Evolutionary conservation across 2,888 invertebrate species (phyloP), one percentile per base, ranked within the genome.

Genomic region (Gisinianus flammeolus): DNA sequence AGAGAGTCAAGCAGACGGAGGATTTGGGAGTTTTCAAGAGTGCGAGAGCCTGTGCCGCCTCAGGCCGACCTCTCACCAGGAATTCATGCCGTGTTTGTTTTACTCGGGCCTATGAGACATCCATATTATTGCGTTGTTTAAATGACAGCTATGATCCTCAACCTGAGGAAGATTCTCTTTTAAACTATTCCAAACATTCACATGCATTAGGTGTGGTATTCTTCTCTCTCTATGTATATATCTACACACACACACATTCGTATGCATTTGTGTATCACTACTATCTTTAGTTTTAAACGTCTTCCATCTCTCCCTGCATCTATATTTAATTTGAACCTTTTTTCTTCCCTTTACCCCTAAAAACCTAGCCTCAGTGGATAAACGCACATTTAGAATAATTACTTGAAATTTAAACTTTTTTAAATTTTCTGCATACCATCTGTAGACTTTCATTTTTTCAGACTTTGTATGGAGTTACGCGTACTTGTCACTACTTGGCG

Each of bases 61-160:
- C 73, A 78, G 82, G 81, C 79, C 79, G 81, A 81, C 78, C 76
- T 81, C 82, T 82, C 81, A 79, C 80, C 79, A 79, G 81, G 81
- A 71, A 68, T 69, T 79, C 78, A 79, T 82, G 79, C 81, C 78
- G 78, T 82, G 82, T 82, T 82, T 82, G 82, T 81, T 81, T 82
- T 81, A 80, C 82, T 81, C 80, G 72, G 71, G 75, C 78, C 73
- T 76, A 78, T 76, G 72, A 80, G 82, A 80, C 79, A 80, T 79
- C 64, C 79, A 79, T 82, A 79, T 80, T 80, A 79, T 80, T 79
- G 66, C 77, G 74, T 76, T 80, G 76, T 78, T 76, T 75, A 79
- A 79, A 79, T 80, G 79, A 80, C 79, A 79, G 79, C 74, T 73
- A 67, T 62, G 73, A 75, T 72, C 68, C 70, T 79, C 70, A 64